Evolutionary conservation across 1,140 invertebrate genomes (phyloP), one percentile per base, ranked within the genome.

Genomic region (Bombus sylvicola): DNA sequence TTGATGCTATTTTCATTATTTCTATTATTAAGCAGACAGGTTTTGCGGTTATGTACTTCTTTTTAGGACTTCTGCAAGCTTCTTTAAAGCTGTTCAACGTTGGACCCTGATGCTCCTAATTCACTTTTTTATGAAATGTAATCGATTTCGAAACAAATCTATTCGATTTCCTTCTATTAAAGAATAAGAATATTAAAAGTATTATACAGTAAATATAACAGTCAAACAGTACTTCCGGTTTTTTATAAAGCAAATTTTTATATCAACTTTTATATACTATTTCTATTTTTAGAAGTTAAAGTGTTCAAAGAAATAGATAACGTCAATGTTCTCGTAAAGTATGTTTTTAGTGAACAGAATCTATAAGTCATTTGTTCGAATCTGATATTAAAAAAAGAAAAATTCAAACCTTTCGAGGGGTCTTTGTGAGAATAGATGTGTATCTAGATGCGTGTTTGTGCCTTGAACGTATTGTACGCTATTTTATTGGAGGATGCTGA

Each of bases 401-500:
- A 31, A 72, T 62, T 47, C 66, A 10, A 39, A 34, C 28, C 4
- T 59, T 41, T 71, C 31, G 34, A 53, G 41, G 69, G 71, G 13
- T 66, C 12, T 68, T 66, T 57, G 47, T 37, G 69, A 87, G 39
- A 47, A 79, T 66, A 64, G 25, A 76, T 28, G 39, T 72, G 66
- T 37, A 57, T 72, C 72, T 57, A n/a, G 43, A 59, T 22, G 2
- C 39, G 22, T 34, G 18, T 41, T 74, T n/a, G 43, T 57, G 76
- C 41, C 41, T 73, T 8, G 64, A 83, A 81, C 66, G 76, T 71
- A 82, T 74, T 66, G 76, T 12, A 28, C 34, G 68, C 34, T 78
- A 68, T 73, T 93, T 93, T 93, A 92, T 94, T 88, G 88, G 81
- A 73, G 43, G 87, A 82, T 92, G 86, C 90, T 94, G 92, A 93